A percentile compares a stretch with the other conserved stretches of the same genome.
Evolutionary conservation across 2,113 vertebrate species (phyloP).

Genomic region (Ciconia boyciana): DNA sequence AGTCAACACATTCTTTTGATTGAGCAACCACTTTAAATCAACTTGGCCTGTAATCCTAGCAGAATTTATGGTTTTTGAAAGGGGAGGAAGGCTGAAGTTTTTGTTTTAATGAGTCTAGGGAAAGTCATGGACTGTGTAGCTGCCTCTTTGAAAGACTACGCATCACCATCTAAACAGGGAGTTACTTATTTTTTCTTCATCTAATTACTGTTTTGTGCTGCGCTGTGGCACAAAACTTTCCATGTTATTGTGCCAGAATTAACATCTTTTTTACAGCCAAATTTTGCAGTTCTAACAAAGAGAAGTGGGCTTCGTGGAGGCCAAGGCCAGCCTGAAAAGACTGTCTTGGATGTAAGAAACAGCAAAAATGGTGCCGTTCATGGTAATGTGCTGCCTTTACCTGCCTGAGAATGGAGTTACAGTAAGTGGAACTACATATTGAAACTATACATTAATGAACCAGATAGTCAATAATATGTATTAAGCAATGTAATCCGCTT

Average conservation of each 20-base stretch:
- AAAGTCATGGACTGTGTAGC: background rate
- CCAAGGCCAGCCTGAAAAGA: background rate
- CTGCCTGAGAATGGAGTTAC: background rate
- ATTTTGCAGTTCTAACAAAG: background rate
- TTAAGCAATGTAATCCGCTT: background rate
- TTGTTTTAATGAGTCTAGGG: constrained; percentile 28
- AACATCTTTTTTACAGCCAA: background rate
- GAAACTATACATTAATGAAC: background rate
- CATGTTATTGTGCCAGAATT: background rate
- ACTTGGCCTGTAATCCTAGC: background rate
- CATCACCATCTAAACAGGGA: background rate
- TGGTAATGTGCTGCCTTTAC: background rate
- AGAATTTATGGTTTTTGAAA: constrained; percentile 43
- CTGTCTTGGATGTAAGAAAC: background rate
- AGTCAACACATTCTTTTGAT: constrained; percentile 25
- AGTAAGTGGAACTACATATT: background rate
- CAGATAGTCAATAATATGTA: background rate
- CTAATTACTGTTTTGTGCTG: background rate
- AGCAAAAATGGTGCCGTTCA: background rate
- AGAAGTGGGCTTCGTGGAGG: background rate
- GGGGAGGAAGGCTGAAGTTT: constrained; percentile 7
- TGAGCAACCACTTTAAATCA: constrained; percentile 51
- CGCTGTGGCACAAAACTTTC: background rate
- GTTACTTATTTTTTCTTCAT: background rate
- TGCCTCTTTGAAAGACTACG: background rate